phyloP scores from a whole-genome alignment of 2,113 vertebrate genomes.

The Trinectes maculatus region DNA sequence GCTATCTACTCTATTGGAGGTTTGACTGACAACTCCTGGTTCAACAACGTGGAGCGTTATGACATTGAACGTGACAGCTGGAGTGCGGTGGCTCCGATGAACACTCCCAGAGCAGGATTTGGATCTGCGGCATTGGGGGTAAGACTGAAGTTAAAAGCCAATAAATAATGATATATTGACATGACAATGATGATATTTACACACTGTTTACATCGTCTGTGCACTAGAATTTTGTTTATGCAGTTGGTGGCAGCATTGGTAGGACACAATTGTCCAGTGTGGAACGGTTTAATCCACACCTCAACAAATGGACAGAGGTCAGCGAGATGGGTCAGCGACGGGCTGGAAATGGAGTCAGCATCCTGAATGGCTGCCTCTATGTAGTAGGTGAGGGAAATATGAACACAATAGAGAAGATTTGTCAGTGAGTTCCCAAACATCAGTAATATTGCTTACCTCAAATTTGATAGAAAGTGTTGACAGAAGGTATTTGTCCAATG shows the following conservation, averaged over 20 bases:
- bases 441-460: background rate
- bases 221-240: conserved; percentile 89
- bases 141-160: too few relatives aligned
- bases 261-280: conserved; percentile 95
- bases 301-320: conserved; percentile 96
- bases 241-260: conserved; percentile 96
- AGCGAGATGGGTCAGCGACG: conserved; percentile 96
- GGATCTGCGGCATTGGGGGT: too few relatives aligned
- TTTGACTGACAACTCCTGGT: too few relatives aligned
- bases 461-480: too few relatives aligned
- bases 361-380: conserved; percentile 95
- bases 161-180: background rate
- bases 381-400: conserved; percentile 90
- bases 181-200: accelerated
- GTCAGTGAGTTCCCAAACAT: too few relatives aligned
- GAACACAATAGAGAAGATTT: background rate
- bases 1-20: too few relatives aligned
- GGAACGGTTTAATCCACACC: conserved; percentile 94
- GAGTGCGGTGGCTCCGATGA: too few relatives aligned
- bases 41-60: too few relatives aligned
- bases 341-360: conserved; percentile 96
- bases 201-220: background rate
- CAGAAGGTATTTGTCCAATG: too few relatives aligned
- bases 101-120: too few relatives aligned
- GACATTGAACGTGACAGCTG: too few relatives aligned